Conservation (phyloP, 2,113 vertebrate species). For the Felis chaus region DNA sequence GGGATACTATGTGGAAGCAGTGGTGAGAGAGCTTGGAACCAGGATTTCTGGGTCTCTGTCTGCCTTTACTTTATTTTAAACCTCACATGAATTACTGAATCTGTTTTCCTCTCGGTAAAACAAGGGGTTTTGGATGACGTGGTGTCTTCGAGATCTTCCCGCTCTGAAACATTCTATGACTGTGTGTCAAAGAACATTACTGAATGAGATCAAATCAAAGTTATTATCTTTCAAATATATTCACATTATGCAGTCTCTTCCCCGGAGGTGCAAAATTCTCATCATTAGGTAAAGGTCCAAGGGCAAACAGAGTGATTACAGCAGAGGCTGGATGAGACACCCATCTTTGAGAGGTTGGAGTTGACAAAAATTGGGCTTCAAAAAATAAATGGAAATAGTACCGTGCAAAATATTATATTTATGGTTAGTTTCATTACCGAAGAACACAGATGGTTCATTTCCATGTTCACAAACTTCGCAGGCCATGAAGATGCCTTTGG, state of each 20-base stretch:
- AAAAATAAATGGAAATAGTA: constrained; percentile 16
- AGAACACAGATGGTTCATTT: constrained; percentile 16
- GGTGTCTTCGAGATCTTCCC: constrained; percentile 22
- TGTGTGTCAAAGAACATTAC: constrained; percentile 57
- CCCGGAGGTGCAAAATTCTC: constrained; percentile 58
- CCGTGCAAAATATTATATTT: constrained; percentile 14
- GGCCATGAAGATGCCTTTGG: background rate
- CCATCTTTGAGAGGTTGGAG: constrained; percentile 27
- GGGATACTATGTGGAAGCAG: background rate
- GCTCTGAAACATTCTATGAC: constrained; percentile 15
- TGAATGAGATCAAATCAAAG: constrained; percentile 71
- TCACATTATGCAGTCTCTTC: constrained; percentile 68
- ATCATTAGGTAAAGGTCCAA: constrained; percentile 70
- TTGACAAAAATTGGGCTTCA: constrained; percentile 53
- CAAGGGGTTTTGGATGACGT: constrained; percentile 16
- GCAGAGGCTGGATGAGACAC: constrained; percentile 23
- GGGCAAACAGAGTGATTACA: constrained; percentile 59
- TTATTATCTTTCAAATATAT: constrained; percentile 73
- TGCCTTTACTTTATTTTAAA: constrained; percentile 39
- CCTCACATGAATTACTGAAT: constrained; percentile 57
- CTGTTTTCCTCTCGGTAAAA: constrained; percentile 24
- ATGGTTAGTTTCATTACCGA: constrained; percentile 15
- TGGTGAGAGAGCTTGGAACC: background rate
- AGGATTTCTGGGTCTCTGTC: constrained; percentile 13
- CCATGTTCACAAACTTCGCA: background rate